Conservation (phyloP, 2,888 invertebrate genomes). For the Coremacera marginata region DNA sequence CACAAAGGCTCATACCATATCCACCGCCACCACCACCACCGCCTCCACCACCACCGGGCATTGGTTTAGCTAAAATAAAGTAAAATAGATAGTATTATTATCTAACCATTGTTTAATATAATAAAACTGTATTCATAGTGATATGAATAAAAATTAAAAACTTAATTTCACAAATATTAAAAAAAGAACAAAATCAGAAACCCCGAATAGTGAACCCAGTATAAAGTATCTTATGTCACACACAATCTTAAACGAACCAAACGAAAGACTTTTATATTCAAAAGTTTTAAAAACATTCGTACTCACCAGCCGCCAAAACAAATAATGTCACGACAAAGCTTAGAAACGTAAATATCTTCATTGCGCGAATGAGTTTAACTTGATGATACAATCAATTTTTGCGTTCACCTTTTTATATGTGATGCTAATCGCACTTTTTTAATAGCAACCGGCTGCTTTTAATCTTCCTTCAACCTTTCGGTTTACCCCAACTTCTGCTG, state of each 20-base stretch:
- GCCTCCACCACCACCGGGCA: slow-evolving; percentile 12
- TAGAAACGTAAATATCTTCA: slow-evolving; percentile 22
- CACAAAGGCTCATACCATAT: neutral
- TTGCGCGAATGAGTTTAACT: neutral
- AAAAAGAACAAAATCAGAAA: neutral
- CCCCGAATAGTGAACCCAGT: too few relatives aligned
- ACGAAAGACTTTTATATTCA: too few relatives aligned
- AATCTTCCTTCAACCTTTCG: too few relatives aligned
- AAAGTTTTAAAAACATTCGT: neutral
- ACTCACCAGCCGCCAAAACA: slow-evolving; percentile 13
- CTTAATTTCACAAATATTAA: too few relatives aligned
- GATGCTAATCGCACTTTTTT: too few relatives aligned
- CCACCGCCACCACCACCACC: slow-evolving; percentile 6
- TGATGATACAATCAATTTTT: neutral
- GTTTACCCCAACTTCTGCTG: too few relatives aligned
- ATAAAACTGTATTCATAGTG: too few relatives aligned
- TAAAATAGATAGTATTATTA: too few relatives aligned
- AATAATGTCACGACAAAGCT: slow-evolving; percentile 6
- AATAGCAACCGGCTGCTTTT: too few relatives aligned
- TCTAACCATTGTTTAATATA: too few relatives aligned
- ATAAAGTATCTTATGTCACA: neutral
- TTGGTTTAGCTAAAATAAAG: neutral
- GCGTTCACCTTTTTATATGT: too few relatives aligned
- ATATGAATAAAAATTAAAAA: too few relatives aligned
- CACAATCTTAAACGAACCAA: neutral